Evolutionary conservation across 2,888 invertebrate genomes (phyloP), one percentile per base, ranked within the genome.

Genomic region (Hybos culiciformis): DNA sequence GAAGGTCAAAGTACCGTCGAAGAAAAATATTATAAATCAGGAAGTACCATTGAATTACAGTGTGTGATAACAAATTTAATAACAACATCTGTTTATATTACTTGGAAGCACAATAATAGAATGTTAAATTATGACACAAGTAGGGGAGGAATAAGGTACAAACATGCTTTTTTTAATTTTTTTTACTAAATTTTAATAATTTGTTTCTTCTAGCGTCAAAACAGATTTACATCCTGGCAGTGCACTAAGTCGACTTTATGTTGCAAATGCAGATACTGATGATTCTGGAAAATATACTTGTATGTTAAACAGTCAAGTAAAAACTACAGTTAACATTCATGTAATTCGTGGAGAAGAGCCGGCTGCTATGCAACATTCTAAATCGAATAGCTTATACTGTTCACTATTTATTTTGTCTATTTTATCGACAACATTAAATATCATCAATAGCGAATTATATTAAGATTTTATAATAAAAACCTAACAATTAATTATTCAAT

Each of bases 231-330:
- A 78, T 41, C 70, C 76, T 14, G 79, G 79, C 54, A 78, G 81
- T 37, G 83, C 83, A 17, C 68, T 81, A 46, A 84, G 83, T 48
- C 71, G 80, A 42, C 73, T 85, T 46, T 83, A 83, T 68, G 83
- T 84, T 51, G 84, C 83, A 45, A 83, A 84, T 62, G 83, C 83
- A 40, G 78, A 80, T 58, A 73, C 77, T 53, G 77, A 79, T 49
- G 84, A 85, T 59, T 81, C 82, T 24, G 84, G 84, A 26, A 83
- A 83, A 63, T 84, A 84, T 63, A 80, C 82, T 43, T 85, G 84
- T 59, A 61, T 81, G 26, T 65, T 84, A 48, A 78, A 78, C 40
- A 81, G 80, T 50, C 76, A 81, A 44, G 78, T 82, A 17, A 71
- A 77, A 37, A 75, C 76, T 33, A 79, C 78, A 18, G 79, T 83